Conservation (phyloP, 2,888 invertebrate genomes). For the Mallateleia sp. region DNA sequence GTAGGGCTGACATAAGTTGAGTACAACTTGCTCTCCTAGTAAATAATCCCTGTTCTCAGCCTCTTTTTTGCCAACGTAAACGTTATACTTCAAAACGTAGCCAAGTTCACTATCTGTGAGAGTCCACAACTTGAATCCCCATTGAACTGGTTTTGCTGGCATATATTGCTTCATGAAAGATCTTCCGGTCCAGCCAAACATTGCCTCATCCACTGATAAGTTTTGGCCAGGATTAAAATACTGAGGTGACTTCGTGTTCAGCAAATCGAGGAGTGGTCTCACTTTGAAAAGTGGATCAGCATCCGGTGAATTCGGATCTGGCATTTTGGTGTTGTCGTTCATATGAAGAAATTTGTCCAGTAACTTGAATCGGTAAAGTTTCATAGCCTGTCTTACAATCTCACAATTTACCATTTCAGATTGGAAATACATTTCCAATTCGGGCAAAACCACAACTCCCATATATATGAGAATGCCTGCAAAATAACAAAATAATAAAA, state of each 20-base stretch:
- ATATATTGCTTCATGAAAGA: slow-evolving; percentile 32
- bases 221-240: slow-evolving; percentile 22
- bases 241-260: background rate
- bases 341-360: too few relatives aligned
- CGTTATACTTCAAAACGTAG: background rate
- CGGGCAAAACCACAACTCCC: too few relatives aligned
- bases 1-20: too few relatives aligned
- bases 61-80: background rate
- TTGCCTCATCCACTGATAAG: slow-evolving; percentile 29
- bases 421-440: too few relatives aligned
- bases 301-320: background rate
- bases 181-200: slow-evolving; percentile 19
- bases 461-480: too few relatives aligned
- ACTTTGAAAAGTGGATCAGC: slow-evolving; percentile 13
- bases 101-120: slow-evolving; percentile 6
- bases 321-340: too few relatives aligned
- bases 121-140: slow-evolving; percentile 18
- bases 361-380: too few relatives aligned
- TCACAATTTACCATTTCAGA: too few relatives aligned
- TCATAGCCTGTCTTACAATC: too few relatives aligned
- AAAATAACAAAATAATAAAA: too few relatives aligned
- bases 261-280: slow-evolving; percentile 4
- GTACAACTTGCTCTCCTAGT: too few relatives aligned
- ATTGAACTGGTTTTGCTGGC: slow-evolving; percentile 27
- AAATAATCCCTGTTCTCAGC: background rate